Conservation (phyloP, 2,113 vertebrate genomes). For the Toxotes chatareus region DNA sequence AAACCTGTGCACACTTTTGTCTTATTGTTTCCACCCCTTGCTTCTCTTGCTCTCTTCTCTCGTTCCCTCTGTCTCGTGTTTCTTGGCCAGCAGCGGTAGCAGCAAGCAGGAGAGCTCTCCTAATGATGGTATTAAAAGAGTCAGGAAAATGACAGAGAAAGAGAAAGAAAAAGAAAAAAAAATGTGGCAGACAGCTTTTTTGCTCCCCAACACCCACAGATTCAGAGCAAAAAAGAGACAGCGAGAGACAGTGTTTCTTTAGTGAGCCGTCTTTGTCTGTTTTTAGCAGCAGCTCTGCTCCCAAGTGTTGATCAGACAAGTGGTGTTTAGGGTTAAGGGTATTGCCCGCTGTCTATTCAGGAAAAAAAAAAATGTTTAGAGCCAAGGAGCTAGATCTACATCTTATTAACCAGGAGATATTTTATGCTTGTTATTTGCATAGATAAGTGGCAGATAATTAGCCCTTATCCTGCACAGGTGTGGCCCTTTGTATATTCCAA, state of each 20-base stretch:
- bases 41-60: constrained; percentile 18
- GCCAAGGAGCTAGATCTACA: not conserved
- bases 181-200: constrained; percentile 77
- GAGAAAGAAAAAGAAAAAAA: constrained; percentile 64
- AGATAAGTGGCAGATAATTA: constrained; percentile 23
- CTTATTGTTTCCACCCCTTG: constrained; percentile 47
- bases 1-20: constrained; percentile 50
- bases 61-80: constrained; percentile 46
- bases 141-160: constrained; percentile 75
- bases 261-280: constrained; percentile 70
- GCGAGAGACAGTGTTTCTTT: constrained; percentile 67
- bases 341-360: constrained; percentile 45
- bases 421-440: not conserved
- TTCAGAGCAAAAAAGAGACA: constrained; percentile 56
- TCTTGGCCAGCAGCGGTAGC: constrained; percentile 72
- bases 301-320: constrained; percentile 62
- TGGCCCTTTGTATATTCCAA: constrained; percentile 50
- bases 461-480: constrained; percentile 34
- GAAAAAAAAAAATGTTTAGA: constrained; percentile 20
- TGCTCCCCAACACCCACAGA: constrained; percentile 76
- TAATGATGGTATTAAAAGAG: constrained; percentile 80
- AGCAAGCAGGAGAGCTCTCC: constrained; percentile 71
- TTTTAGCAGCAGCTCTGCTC: constrained; percentile 73
- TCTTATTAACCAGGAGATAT: constrained; percentile 4
- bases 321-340: constrained; percentile 60